A percentile compares a stretch with the other conserved stretches of the same genome.
Evolutionary conservation across 2,113 vertebrate genomes (phyloP).

Genomic region (Hippolais icterina): DNA sequence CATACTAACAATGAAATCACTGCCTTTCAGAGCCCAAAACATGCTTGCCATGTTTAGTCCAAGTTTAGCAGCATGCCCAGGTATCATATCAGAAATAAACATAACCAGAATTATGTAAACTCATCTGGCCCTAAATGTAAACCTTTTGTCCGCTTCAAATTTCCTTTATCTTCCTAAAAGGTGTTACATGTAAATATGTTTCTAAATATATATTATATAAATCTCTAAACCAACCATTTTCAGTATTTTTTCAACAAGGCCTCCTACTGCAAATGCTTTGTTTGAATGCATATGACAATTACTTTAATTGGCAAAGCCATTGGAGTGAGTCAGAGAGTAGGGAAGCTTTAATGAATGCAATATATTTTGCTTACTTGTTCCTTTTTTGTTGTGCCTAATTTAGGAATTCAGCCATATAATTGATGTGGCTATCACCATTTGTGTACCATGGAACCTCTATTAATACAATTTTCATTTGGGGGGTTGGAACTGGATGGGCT

Average conservation of each 20-base stretch:
- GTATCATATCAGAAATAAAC: not conserved
- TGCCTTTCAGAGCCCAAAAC: not conserved
- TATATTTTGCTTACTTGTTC: slow-evolving; percentile 44
- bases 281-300: slow-evolving; percentile 15
- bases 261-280: slow-evolving; percentile 33
- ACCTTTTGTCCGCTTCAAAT: not conserved
- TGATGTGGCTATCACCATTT: slow-evolving; percentile 44
- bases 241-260: slow-evolving; percentile 41
- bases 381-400: slow-evolving; percentile 18
- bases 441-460: not conserved
- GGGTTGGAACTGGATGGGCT: not conserved
- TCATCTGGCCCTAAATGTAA: not conserved
- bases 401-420: slow-evolving; percentile 43
- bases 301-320: slow-evolving; percentile 69
- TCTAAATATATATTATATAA: not conserved
- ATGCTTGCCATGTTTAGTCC: not conserved
- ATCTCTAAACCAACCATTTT: not conserved
- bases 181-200: not conserved
- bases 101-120: not conserved
- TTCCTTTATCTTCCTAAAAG: not conserved
- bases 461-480: not conserved
- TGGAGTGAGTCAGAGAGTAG: slow-evolving; percentile 34
- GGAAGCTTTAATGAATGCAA: slow-evolving; percentile 59
- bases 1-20: not conserved
- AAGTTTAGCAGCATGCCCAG: not conserved